A percentile compares a stretch with the other conserved stretches of the same genome.
phyloP scores from a whole-genome alignment of 2,113 vertebrate species.

The Perognathus longimembris region DNA sequence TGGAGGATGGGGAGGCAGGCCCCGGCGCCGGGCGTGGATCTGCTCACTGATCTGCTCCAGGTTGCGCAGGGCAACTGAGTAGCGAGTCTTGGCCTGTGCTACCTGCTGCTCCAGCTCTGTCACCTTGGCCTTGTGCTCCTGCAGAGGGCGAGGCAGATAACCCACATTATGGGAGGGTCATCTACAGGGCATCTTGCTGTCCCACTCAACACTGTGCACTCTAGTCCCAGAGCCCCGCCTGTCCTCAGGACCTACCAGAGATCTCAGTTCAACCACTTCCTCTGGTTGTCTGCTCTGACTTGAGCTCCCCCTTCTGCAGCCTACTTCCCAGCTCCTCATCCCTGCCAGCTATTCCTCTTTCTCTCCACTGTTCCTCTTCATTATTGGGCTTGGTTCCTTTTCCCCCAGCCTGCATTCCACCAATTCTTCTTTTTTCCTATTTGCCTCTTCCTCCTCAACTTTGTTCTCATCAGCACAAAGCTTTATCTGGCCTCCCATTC shows the following conservation, averaged over 20 bases:
- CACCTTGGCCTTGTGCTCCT: constrained; percentile 95
- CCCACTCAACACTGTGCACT: too few species aligned
- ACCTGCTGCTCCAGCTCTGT: constrained; percentile 90
- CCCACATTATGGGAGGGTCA: too few species aligned
- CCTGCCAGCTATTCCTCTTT: neutral
- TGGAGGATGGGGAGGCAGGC: constrained; percentile 51
- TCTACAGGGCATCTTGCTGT: rapidly evolving
- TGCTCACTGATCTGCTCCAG: constrained; percentile 96
- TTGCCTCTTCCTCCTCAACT: neutral
- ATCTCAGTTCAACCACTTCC: neutral
- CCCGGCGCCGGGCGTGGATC: constrained; percentile 90
- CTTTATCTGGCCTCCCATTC: neutral
- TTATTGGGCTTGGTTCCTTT: too few species aligned
- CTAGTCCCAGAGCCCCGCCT: too few species aligned
- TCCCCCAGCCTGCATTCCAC: neutral
- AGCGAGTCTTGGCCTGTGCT: constrained; percentile 91
- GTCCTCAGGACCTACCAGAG: neutral
- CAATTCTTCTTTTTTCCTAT: neutral
- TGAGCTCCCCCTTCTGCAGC: neutral
- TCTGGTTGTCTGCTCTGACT: neutral
- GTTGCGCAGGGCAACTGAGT: constrained; percentile 93
- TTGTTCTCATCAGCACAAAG: neutral
- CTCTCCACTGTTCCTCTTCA: neutral
- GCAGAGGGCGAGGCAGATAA: neutral
- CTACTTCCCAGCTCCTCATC: neutral